phyloP scores from a whole-genome alignment of 1,140 invertebrate genomes.

The Heliconius himera region DNA sequence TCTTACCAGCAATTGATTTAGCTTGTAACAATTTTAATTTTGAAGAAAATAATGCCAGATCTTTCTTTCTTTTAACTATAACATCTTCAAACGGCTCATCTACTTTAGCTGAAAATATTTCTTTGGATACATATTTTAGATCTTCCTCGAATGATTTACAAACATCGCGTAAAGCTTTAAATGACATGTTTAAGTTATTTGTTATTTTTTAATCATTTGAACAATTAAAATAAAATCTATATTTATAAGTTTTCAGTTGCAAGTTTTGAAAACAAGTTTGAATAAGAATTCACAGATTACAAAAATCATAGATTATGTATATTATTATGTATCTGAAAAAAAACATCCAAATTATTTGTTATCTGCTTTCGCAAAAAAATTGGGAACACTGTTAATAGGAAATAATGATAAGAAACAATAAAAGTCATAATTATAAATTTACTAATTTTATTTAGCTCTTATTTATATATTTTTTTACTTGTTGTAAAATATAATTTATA shows the following conservation, averaged over 20 bases:
- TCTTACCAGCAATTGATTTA: conserved; percentile 54
- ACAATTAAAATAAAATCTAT: too few species aligned
- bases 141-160: conserved; percentile 57
- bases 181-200: conserved; percentile 45
- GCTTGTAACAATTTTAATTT: conserved; percentile 63
- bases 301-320: neutral
- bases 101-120: conserved; percentile 54
- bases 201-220: neutral
- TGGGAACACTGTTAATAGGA: neutral
- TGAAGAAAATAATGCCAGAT: conserved; percentile 54
- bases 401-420: too few species aligned
- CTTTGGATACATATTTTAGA: conserved; percentile 41
- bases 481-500: too few species aligned
- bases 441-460: neutral
- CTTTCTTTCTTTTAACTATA: conserved; percentile 53
- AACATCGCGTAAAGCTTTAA: conserved; percentile 55
- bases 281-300: neutral
- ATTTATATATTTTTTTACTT: too few species aligned
- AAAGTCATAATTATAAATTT: too few species aligned
- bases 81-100: conserved; percentile 56
- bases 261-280: conserved; percentile 10
- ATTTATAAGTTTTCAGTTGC: neutral
- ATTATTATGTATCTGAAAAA: neutral
- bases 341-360: neutral
- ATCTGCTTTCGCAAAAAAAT: neutral